phyloP scores from a whole-genome alignment of 1,140 invertebrate species.

The Trichonephila clavata region DNA sequence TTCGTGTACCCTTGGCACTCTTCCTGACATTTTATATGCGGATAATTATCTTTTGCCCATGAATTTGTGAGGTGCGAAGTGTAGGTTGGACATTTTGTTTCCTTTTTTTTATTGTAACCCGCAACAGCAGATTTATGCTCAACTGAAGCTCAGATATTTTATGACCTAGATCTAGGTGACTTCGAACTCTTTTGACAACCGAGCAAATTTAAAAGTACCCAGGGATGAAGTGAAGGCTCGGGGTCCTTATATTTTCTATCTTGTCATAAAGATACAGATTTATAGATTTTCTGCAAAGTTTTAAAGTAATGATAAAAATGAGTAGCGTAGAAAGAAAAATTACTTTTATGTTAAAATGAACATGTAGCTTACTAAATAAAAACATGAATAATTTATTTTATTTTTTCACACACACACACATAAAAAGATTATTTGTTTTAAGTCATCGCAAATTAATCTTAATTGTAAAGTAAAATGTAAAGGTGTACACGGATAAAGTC shows the following conservation, averaged over 20 bases:
- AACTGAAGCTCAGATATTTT: background rate
- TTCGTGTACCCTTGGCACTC: constrained; percentile 36
- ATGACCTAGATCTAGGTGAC: background rate
- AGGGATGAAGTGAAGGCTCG: constrained; percentile 1
- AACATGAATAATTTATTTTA: too few species aligned
- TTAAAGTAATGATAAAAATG: too few species aligned
- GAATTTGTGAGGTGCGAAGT: constrained; percentile 32
- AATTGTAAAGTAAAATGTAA: too few species aligned
- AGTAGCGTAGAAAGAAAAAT: too few species aligned
- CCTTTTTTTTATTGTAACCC: background rate
- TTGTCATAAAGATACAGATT: background rate
- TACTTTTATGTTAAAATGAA: too few species aligned
- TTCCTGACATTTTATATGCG: constrained; percentile 13
- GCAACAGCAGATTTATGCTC: constrained; percentile 11
- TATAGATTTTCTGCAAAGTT: background rate
- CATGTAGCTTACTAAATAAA: too few species aligned
- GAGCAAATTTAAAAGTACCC: constrained; percentile 1
- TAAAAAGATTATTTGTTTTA: too few species aligned
- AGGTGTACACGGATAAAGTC: too few species aligned
- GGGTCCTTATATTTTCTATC: background rate
- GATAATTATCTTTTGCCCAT: constrained; percentile 48
- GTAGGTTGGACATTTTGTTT: background rate
- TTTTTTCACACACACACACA: too few species aligned
- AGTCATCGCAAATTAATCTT: too few species aligned
- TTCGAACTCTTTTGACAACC: background rate